phyloP scores from a whole-genome alignment of 2,888 invertebrate genomes.

The Drosophila monieri region DNA sequence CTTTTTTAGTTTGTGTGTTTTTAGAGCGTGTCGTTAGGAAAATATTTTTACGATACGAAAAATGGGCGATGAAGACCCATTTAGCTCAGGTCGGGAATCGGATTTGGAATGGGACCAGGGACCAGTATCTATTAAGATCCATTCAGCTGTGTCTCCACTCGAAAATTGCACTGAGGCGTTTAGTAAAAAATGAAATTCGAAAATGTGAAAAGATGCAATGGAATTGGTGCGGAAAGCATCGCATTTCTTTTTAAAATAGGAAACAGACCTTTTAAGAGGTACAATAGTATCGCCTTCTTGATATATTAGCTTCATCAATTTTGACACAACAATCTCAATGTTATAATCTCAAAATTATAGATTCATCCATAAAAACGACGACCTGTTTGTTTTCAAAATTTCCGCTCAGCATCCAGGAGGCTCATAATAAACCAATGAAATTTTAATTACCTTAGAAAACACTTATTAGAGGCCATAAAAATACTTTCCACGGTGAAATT shows the following conservation, averaged over 20 bases:
- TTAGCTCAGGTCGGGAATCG: constrained; percentile 72
- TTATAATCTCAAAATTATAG: not conserved
- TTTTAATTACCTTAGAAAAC: constrained; percentile 34
- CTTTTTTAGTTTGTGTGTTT: constrained; percentile 38
- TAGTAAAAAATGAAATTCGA: constrained; percentile 46
- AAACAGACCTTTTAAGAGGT: not conserved
- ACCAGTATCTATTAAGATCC: constrained; percentile 52
- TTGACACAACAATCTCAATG: constrained; percentile 15
- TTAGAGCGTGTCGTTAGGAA: constrained; percentile 73
- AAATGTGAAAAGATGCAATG: constrained; percentile 19
- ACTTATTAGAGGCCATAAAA: constrained; percentile 40
- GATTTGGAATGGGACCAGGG: constrained; percentile 35
- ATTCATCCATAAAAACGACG: not conserved
- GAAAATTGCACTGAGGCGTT: constrained; percentile 50
- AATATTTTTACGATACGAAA: constrained; percentile 70
- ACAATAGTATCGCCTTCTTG: not conserved
- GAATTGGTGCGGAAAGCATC: constrained; percentile 15
- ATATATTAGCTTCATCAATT: constrained; percentile 6
- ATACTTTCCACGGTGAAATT: constrained; percentile 22
- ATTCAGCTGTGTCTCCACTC: constrained; percentile 48
- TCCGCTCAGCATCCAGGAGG: not conserved
- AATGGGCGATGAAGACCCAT: constrained; percentile 62
- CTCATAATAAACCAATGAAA: constrained; percentile 40
- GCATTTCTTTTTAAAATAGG: not conserved
- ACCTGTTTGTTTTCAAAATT: constrained; percentile 26